A percentile compares a stretch with the other conserved stretches of the same genome.
These are phyloP conservation scores for Pectinophora gossypiella DNA, from an alignment of 1,140 invertebrate genomes.

Conservation along the genomic window DNA sequence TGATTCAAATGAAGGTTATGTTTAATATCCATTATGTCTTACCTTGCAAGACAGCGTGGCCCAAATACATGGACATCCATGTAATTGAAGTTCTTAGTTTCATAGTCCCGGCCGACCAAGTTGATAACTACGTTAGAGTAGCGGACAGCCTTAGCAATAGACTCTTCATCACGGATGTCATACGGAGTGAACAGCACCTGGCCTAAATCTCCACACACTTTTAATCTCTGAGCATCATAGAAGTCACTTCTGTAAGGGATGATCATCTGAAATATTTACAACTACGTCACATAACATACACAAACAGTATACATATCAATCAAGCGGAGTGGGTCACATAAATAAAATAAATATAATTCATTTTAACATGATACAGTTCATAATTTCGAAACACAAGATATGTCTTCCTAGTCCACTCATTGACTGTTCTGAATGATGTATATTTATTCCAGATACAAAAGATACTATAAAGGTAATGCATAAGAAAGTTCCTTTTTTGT, in stretches of 20 bases:
- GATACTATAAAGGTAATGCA: too few species aligned
- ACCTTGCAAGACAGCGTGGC: slow-evolving; percentile 83
- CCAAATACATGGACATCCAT: slow-evolving; percentile 88
- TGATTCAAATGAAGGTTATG: too few species aligned
- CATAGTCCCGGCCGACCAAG: slow-evolving; percentile 92
- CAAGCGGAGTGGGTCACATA: too few species aligned
- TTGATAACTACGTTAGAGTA: slow-evolving; percentile 99
- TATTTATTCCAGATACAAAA: too few species aligned
- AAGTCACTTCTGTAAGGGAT: slow-evolving; percentile 93
- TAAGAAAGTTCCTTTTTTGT: too few species aligned
- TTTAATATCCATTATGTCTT: background rate
- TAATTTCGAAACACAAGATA: too few species aligned
- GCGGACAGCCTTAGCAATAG: slow-evolving; percentile 89
- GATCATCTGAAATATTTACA: slow-evolving; percentile 85
- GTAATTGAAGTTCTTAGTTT: slow-evolving; percentile 92
- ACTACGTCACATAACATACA: too few species aligned
- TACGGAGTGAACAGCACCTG: slow-evolving; percentile 95
- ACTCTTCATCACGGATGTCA: slow-evolving; percentile 91
- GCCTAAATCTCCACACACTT: slow-evolving; percentile 94
- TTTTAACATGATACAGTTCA: too few species aligned
- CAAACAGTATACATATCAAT: too few species aligned
- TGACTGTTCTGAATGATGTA: too few species aligned
- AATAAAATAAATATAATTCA: too few species aligned
- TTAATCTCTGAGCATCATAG: slow-evolving; percentile 85
- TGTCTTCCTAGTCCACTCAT: too few species aligned